Conservation (phyloP, 2,797 vertebrate genomes). For the Orientallactaga sibirica region DNA sequence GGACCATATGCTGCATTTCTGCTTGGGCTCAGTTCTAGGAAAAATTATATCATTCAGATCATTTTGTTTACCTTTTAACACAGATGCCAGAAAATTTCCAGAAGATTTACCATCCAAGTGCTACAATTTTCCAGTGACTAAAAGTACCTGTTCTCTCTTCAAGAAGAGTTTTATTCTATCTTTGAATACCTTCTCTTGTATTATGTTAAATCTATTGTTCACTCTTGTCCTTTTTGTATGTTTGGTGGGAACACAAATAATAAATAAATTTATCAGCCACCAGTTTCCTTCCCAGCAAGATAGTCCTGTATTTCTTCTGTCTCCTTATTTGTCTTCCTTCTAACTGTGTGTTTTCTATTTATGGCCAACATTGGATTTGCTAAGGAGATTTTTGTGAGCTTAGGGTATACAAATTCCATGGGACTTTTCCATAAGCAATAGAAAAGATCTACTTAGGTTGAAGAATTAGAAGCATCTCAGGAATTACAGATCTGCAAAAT, state of each 20-base stretch:
- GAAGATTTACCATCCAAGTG: background rate
- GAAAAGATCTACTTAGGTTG: slow-evolving; percentile 1
- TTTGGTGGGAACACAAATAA: background rate
- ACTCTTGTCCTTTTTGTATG: background rate
- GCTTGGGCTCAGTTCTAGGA: background rate
- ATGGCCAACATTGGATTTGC: background rate
- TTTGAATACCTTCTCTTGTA: background rate
- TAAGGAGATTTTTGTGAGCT: background rate
- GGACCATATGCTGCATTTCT: background rate
- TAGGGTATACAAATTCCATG: slow-evolving; percentile 9
- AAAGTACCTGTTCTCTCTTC: background rate
- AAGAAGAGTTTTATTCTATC: slow-evolving; percentile 6
- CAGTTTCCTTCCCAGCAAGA: slow-evolving; percentile 15
- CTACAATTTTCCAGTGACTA: background rate
- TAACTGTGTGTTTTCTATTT: background rate
- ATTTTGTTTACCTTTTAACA: background rate
- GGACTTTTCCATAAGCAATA: background rate
- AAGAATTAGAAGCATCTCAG: background rate
- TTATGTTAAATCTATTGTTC: background rate
- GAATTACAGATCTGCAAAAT: background rate
- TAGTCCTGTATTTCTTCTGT: too few species aligned
- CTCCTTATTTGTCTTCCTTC: too few species aligned
- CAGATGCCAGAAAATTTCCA: background rate
- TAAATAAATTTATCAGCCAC: background rate
- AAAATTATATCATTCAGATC: background rate